Conservation (phyloP, 2,797 vertebrate genomes). For the Syncerus caffer region DNA sequence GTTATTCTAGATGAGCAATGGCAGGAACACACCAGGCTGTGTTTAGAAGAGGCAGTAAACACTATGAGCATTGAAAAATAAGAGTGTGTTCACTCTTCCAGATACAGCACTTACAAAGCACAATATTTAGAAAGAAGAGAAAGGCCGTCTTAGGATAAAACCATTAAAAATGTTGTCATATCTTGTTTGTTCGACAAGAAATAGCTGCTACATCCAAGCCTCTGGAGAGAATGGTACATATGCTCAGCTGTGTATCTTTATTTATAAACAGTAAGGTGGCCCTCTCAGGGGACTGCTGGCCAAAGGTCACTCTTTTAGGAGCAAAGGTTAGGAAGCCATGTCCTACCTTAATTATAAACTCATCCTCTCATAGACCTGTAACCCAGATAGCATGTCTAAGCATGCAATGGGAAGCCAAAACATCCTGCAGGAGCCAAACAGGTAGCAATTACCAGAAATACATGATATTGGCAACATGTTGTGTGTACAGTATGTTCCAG, state of each 20-base stretch:
- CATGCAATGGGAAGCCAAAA: not conserved
- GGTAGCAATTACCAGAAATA: not conserved
- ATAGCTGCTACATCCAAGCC: not conserved
- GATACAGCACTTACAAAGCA: conserved; percentile 17
- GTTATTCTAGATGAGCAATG: conserved; percentile 12
- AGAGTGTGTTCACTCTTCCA: not conserved
- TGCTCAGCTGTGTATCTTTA: not conserved
- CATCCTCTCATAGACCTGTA: not conserved
- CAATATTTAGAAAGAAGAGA: conserved; percentile 29
- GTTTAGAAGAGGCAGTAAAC: conserved; percentile 21
- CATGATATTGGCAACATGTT: not conserved
- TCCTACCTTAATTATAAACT: not conserved
- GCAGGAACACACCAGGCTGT: not conserved
- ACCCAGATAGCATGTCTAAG: not conserved
- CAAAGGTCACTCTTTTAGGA: not conserved
- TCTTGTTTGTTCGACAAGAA: conserved; percentile 39
- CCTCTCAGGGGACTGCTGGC: not conserved
- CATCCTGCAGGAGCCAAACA: not conserved
- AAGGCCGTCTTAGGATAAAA: not conserved
- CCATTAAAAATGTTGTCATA: conserved; percentile 2
- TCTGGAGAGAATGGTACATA: not conserved
- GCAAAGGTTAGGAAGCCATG: not conserved
- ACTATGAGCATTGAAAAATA: conserved; percentile 7
- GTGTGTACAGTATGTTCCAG: not conserved
- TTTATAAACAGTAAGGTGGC: not conserved